A percentile compares a stretch with the other conserved stretches of the same genome.
phyloP scores from a whole-genome alignment of 1,140 invertebrate genomes.

The Monochamus saltuarius region DNA sequence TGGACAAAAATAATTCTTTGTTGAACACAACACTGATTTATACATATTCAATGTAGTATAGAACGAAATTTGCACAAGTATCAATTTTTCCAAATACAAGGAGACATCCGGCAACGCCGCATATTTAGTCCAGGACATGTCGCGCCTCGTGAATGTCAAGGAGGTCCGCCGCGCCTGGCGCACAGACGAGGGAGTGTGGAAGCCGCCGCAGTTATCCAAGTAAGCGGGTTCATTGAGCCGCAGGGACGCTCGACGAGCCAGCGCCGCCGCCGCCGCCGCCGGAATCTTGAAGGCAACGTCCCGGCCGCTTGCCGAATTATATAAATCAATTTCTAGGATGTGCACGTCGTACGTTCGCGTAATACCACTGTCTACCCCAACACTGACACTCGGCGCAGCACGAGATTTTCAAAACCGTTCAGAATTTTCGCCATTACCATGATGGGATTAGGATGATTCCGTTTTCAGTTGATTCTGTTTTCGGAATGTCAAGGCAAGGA shows the following conservation, averaged over 20 bases:
- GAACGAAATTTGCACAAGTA: too few species aligned
- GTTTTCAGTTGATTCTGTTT: too few species aligned
- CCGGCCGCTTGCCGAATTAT: slow-evolving; percentile 18
- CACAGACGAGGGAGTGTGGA: neutral
- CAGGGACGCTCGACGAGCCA: slow-evolving; percentile 5
- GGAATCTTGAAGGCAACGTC: slow-evolving; percentile 19
- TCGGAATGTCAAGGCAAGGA: too few species aligned
- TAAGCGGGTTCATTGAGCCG: slow-evolving; percentile 18
- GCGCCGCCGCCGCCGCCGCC: slow-evolving; percentile 13
- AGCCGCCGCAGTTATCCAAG: neutral
- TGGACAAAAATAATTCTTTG: too few species aligned
- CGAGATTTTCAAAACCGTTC: too few species aligned
- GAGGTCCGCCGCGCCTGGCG: slow-evolving; percentile 1
- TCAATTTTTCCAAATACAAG: neutral
- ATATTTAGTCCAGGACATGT: slow-evolving; percentile 11
- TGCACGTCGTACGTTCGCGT: too few species aligned
- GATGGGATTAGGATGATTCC: too few species aligned
- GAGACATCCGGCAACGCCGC: slow-evolving; percentile 14
- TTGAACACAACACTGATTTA: too few species aligned
- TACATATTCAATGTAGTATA: too few species aligned
- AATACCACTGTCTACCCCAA: too few species aligned
- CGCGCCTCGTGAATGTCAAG: slow-evolving; percentile 5
- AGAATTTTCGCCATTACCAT: too few species aligned
- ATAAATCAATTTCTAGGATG: slow-evolving; percentile 23
- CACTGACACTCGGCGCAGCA: too few species aligned